Base-by-base conservation (phyloP, 2,113 vertebrate species). In the Spermophilus dauricus region DNA sequence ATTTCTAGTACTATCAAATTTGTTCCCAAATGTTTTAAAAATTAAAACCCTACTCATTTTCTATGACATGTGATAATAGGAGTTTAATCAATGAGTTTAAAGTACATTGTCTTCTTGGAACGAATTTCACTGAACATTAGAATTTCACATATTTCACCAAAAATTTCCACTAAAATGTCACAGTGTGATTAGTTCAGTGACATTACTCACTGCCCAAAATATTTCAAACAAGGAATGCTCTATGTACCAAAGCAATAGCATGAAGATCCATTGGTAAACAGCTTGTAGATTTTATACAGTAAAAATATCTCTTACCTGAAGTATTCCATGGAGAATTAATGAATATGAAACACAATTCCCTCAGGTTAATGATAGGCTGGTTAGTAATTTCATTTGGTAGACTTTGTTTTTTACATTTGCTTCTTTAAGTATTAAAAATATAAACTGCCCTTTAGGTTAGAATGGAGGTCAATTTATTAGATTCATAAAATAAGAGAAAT, bases 391-490 rank as follows among this genome's bases (percentile, higher is more conserved):
- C 17, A 26, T 17, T 34, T 48, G 72, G 56, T 39, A 9, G 72
- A 93, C 17, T 96, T 95, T 97, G n/a, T 77, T 88, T 70, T 81
- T 85, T 80, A 63, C n/a, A 58, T 97, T 95, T 95, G 39, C 77
- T 96, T 98, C 97, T 95, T 92, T 96, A 97, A 96, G 32, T 75
- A 89, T 96, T 97, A 97, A 97, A 95, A 91, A 76, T 86, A 90
- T 75, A 96, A 97, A 96, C 45, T 91, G 76, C 95, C 76, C 82
- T 97, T 96, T 94, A 95, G 69, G 91, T 97, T 98, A 98, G 87
- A 92, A 83, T 89, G 82, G 63, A 98, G 85, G 90, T 97, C 92
- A 98, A 94, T 91, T 93, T 94, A 96, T 98, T 97, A 98, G 95
- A 97, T 70, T 97, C 80, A 39, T 86, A 96, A 96, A 94, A 93